These are phyloP conservation scores for Lampris incognitus DNA, from an alignment of 2,113 vertebrate species.

Conservation along the genomic window DNA sequence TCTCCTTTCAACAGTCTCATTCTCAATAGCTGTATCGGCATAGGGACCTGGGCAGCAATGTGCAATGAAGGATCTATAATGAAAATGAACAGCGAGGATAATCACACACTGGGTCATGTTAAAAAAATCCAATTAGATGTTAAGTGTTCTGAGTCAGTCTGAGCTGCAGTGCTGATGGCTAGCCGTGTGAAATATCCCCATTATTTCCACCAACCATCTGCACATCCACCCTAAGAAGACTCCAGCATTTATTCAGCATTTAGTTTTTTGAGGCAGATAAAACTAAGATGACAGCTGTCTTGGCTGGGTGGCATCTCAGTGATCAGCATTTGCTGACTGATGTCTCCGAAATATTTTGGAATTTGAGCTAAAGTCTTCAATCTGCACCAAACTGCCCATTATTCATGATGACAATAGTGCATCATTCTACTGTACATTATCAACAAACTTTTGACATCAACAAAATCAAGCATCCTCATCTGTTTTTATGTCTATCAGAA, in stretches of 20 bases:
- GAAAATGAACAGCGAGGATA: conserved; percentile 61
- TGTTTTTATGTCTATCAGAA: conserved; percentile 11
- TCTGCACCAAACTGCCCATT: background rate
- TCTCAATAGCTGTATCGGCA: conserved; percentile 29
- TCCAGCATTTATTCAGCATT: background rate
- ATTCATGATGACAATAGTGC: too few relatives aligned
- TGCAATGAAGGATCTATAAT: conserved; percentile 59
- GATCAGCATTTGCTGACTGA: too few relatives aligned
- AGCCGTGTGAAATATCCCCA: conserved; percentile 30
- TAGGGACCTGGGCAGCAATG: conserved; percentile 5
- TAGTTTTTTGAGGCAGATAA: too few relatives aligned
- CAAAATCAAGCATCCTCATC: background rate
- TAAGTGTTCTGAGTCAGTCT: conserved; percentile 27
- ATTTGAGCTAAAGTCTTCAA: background rate
- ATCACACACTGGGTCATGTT: conserved; percentile 57
- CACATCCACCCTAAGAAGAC: background rate
- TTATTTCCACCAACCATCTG: conserved; percentile 19
- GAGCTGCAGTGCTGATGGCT: conserved; percentile 16
- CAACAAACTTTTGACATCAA: background rate
- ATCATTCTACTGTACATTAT: background rate
- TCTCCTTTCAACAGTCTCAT: conserved; percentile 27
- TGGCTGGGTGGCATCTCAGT: too few relatives aligned
- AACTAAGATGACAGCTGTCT: too few relatives aligned
- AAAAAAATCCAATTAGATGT: conserved; percentile 55
- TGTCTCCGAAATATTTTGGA: background rate